Evolutionary conservation across 2,113 vertebrate genomes (phyloP), one percentile per base, ranked within the genome.

Genomic region (Percopsis transmontana): DNA sequence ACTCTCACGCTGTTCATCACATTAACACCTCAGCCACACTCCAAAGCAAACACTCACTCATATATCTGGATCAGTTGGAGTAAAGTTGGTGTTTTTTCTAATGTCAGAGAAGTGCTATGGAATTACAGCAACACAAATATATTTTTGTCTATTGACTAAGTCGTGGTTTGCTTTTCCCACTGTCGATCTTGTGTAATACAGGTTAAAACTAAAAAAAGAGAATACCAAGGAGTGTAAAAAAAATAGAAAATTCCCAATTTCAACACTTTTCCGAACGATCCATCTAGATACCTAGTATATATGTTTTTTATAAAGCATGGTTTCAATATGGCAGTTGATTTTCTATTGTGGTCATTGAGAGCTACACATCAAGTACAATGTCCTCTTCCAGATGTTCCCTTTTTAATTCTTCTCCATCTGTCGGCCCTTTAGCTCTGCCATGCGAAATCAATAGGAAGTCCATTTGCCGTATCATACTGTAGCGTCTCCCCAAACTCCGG

Each of bases 401-500:
- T 68, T 74, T 81, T 76, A 78, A 72, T 77, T 81, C 72, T 74
- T 70, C 79, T 67, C 88, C 89, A 88, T 89, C 89, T 89, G 88
- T 77, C 84, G 70, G 72, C 73, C 19, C 18, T 52, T 19, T 5
- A 7, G 7, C 60, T 79, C 57, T 75, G 56, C 73, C 72, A 79
- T 76, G 80, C 81, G 77, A 86, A 91, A 92, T 93, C 92, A 86
- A 93, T 92, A 90, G 59, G 57, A 54, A 83, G 77, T 89, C 90
- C 91, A 92, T 92, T 92, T 92, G 89, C 86, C 80, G 47, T 91
- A 91, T 91, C 91, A 85, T 83, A 85, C 87, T 58, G 84, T 80
- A 74, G 71, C 83, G 83, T 83, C 76, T 78, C 76, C 77, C 82
- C 76, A 76, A 85, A 88, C 87, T 89, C 88, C 87, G 87, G 89